phyloP scores from a whole-genome alignment of 2,888 invertebrate genomes.

The Noctua pronuba region DNA sequence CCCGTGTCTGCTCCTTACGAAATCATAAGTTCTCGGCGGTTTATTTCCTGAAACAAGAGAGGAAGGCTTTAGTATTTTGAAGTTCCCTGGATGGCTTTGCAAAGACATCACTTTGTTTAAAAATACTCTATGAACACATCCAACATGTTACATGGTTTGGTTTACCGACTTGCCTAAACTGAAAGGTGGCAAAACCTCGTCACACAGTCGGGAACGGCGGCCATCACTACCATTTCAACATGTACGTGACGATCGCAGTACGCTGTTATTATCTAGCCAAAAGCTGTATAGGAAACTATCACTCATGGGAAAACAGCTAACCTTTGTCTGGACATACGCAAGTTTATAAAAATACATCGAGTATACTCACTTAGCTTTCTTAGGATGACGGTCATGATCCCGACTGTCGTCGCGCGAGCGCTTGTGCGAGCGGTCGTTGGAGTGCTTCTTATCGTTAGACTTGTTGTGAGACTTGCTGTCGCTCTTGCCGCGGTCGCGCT shows the following conservation, averaged over 20 bases:
- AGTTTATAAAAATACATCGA: not conserved
- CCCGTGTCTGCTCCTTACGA: conserved; percentile 76
- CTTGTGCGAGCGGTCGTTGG: conserved; percentile 89
- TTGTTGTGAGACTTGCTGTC: conserved; percentile 77
- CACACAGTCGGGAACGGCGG: not conserved
- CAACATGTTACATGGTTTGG: not conserved
- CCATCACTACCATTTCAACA: not conserved
- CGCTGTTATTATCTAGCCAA: not conserved
- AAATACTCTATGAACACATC: not conserved
- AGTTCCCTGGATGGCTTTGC: not conserved
- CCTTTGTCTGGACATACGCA: not conserved
- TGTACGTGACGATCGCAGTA: not conserved
- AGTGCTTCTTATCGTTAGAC: conserved; percentile 83
- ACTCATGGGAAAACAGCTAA: not conserved
- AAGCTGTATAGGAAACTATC: not conserved
- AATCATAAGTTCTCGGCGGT: conserved; percentile 57
- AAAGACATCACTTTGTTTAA: not conserved
- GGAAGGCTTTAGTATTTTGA: conserved; percentile 14
- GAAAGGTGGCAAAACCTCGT: not conserved
- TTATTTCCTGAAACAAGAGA: conserved; percentile 86
- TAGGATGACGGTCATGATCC: conserved; percentile 92
- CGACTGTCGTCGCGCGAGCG: conserved; percentile 94
- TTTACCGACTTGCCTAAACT: not conserved
- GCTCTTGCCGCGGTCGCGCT: conserved; percentile 73
- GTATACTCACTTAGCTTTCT: conserved; percentile 91